Base-by-base conservation (phyloP, 30 jellyfish, hydroid and myxozoan genomes). In the Kudoa iwatai region DNA sequence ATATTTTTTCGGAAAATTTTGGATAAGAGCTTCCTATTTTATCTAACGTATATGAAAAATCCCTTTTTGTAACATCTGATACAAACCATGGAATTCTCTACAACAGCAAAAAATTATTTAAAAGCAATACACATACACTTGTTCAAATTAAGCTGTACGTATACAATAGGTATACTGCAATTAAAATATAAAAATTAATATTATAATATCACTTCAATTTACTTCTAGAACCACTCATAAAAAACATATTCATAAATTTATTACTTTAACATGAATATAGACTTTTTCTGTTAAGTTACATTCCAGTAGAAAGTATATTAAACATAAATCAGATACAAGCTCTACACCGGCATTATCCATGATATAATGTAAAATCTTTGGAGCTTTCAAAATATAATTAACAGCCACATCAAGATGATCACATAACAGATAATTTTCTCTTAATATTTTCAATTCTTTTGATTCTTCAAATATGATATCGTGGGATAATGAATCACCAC, bases 81-180 rank as follows among this genome's bases (percentile, higher is more conserved):
- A 69, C 91, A 51, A 69, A 69, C 91, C 91, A 69, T 1, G 91
- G 91, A 12, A 57, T 69, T 26, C 53, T 39, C n/a, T n/a, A n/a
- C n/a, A n/a, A n/a, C n/a, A n/a, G n/a, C n/a, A n/a, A n/a, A n/a
- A n/a, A n/a, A n/a, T n/a, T n/a, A n/a, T n/a, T n/a, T n/a, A n/a
- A n/a, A n/a, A n/a, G n/a, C n/a, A n/a, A n/a, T n/a, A n/a, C n/a
- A n/a, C n/a, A n/a, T n/a, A n/a, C n/a, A n/a, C n/a, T n/a, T n/a
- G n/a, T n/a, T n/a, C n/a, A n/a, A n/a, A n/a, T n/a, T n/a, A n/a
- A n/a, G n/a, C n/a, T n/a, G n/a, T n/a, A n/a, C n/a, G n/a, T n/a
- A n/a, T n/a, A n/a, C n/a, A n/a, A n/a, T n/a, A n/a, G n/a, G n/a
- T n/a, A n/a, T n/a, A n/a, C n/a, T n/a, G n/a, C n/a, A n/a, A n/a